These are phyloP conservation scores for Dipodomys stephensi DNA, from an alignment of 2,113 vertebrate genomes.

Conservation along the genomic window DNA sequence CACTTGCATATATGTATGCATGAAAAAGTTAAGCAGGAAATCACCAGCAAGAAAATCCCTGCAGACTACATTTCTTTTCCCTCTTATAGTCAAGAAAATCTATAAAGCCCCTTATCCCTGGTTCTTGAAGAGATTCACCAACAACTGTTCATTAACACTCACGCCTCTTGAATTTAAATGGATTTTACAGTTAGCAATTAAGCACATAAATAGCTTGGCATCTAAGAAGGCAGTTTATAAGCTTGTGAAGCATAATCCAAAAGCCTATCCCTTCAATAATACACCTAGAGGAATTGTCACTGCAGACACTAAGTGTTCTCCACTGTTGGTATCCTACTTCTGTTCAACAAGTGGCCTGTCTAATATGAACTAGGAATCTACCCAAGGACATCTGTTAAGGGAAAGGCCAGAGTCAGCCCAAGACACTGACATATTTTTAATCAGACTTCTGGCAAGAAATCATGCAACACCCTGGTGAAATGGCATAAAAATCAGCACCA, in stretches of 20 bases:
- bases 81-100: conserved; percentile 30
- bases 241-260: background rate
- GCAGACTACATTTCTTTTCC: background rate
- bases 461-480: background rate
- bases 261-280: background rate
- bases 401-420: background rate
- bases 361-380: background rate
- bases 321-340: background rate
- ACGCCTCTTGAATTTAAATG: background rate
- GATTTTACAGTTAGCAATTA: conserved; percentile 33
- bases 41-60: background rate
- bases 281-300: background rate
- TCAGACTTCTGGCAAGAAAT: background rate
- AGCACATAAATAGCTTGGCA: background rate
- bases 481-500: background rate
- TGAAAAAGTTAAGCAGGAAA: background rate
- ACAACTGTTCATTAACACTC: background rate
- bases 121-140: conserved; percentile 14
- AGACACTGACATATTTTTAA: background rate
- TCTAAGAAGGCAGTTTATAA: background rate
- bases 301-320: background rate
- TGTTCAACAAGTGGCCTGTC: background rate
- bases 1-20: background rate
- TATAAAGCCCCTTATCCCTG: background rate
- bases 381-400: background rate